phyloP scores from a whole-genome alignment of 1,140 invertebrate species.

The Drosophila quadrilineata region DNA sequence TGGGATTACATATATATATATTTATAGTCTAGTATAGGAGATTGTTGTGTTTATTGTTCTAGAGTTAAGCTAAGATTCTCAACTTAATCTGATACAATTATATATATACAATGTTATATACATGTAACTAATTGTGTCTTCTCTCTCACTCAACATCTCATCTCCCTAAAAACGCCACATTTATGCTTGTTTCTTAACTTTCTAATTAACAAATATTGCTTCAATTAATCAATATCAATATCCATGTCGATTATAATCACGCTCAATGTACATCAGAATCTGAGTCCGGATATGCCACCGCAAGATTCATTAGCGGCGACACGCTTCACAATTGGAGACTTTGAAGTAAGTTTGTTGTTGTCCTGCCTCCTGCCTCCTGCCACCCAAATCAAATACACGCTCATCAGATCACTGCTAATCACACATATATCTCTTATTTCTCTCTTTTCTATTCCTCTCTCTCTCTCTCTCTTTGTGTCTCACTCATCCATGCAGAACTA shows the following conservation, averaged over 20 bases:
- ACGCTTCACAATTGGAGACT: constrained; percentile 85
- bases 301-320: constrained; percentile 83
- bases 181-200: constrained; percentile 66
- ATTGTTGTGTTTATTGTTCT: constrained; percentile 53
- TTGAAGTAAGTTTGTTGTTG: constrained; percentile 83
- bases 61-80: constrained; percentile 45
- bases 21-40: constrained; percentile 26
- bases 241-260: constrained; percentile 30
- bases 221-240: constrained; percentile 28
- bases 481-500: constrained; percentile 60
- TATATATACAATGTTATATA: no score
- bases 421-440: constrained; percentile 54
- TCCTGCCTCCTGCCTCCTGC: constrained; percentile 6
- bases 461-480: constrained; percentile 22
- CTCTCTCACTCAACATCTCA: constrained; percentile 60
- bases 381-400: constrained; percentile 3
- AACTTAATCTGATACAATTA: no score
- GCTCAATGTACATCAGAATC: constrained; percentile 81
- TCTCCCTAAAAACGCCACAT: no score
- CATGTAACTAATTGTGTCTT: constrained; percentile 75
- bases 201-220: constrained; percentile 45
- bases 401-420: constrained; percentile 51
- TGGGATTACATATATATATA: not conserved
- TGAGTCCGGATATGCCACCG: constrained; percentile 84
- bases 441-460: constrained; percentile 44